Conservation (phyloP, 1,140 invertebrate species). For the Orchestia grillus region DNA sequence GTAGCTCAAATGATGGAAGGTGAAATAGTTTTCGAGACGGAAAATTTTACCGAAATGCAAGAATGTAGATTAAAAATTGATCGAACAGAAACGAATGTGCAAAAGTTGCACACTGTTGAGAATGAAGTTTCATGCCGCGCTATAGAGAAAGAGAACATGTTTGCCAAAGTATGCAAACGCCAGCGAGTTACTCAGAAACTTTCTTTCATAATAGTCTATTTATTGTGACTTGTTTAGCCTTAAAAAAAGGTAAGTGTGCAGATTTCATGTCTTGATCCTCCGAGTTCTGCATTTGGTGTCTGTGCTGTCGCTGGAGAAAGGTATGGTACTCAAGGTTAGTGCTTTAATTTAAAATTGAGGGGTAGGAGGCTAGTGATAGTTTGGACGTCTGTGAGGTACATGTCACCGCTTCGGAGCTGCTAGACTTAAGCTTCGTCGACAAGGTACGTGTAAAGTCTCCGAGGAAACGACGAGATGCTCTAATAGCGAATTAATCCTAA, state of each 20-base stretch:
- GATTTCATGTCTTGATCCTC: background rate
- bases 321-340: constrained; percentile 63
- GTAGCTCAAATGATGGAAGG: background rate
- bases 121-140: background rate
- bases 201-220: background rate
- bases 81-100: too few species aligned
- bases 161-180: background rate
- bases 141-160: background rate
- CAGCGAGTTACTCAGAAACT: background rate
- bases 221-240: background rate
- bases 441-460: background rate
- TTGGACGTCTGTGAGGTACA: constrained; percentile 27
- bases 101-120: too few species aligned
- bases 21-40: background rate
- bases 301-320: background rate
- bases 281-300: background rate
- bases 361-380: constrained; percentile 55
- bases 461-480: constrained; percentile 47
- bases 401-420: background rate
- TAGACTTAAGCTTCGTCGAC: background rate
- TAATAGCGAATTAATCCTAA: constrained; percentile 66
- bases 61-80: background rate
- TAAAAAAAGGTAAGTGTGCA: background rate
- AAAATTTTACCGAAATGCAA: background rate
- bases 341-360: constrained; percentile 44